Percentiles rank a stretch among this genome's conserved stretches.
Conservation (phyloP, 1,140 invertebrate species). For the Papilio glaucus region DNA sequence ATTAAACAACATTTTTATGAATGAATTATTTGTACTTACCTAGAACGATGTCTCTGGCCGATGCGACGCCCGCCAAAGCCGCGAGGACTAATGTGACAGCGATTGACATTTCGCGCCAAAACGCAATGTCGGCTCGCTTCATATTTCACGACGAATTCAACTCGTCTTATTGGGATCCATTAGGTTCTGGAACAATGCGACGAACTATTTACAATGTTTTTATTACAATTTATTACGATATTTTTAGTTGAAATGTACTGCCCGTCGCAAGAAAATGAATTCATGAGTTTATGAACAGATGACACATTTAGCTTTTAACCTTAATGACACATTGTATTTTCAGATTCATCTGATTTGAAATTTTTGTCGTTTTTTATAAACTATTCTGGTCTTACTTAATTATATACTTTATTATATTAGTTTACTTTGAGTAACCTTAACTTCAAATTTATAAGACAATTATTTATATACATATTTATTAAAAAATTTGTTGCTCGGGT, state of each 20-base stretch:
- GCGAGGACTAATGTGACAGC: conserved; percentile 60
- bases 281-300: no score
- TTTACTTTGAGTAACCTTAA: neutral
- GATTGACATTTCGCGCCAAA: conserved; percentile 75
- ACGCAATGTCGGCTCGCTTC: conserved; percentile 68
- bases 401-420: conserved; percentile 36
- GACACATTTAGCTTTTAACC: no score
- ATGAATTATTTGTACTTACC: conserved; percentile 55
- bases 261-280: no score
- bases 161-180: conserved; percentile 76
- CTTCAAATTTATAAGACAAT: no score
- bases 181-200: conserved; percentile 76
- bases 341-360: no score
- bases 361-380: no score
- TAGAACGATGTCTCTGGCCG: conserved; percentile 70
- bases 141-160: conserved; percentile 69
- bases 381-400: conserved; percentile 14
- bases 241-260: no score
- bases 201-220: conserved; percentile 39
- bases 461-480: no score
- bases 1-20: neutral
- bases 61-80: conserved; percentile 57
- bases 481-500: no score
- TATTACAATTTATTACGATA: conserved; percentile 22
- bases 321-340: no score